These are phyloP conservation scores for Zele albiditarsus DNA, from an alignment of 2,888 invertebrate species.

Conservation along the genomic window DNA sequence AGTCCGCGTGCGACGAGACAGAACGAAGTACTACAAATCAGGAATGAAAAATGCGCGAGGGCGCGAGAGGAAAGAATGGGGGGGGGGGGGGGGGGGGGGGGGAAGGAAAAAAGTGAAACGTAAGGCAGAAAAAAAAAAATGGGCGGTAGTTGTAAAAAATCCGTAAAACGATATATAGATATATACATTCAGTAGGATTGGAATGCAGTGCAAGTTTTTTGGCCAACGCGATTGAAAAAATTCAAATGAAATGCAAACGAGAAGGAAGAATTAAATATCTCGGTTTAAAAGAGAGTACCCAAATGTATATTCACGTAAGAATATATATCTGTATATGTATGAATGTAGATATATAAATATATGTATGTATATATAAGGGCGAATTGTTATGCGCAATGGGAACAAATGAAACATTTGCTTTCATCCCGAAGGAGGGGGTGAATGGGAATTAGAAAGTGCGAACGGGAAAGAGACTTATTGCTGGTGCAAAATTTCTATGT, in stretches of 20 bases:
- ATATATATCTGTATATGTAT: not conserved
- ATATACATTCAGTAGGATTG: slow-evolving; percentile 18
- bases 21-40: slow-evolving; percentile 9
- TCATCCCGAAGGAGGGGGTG: not conserved
- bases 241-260: slow-evolving; percentile 57
- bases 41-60: slow-evolving; percentile 6
- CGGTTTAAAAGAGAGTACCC: slow-evolving; percentile 18
- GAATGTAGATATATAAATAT: slow-evolving; percentile 26
- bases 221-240: slow-evolving; percentile 50
- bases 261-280: slow-evolving; percentile 53
- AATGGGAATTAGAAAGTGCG: not conserved
- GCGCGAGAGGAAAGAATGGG: not conserved
- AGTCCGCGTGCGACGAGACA: slow-evolving; percentile 39
- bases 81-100: not conserved
- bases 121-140: not conserved
- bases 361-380: not conserved
- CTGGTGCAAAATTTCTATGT: not conserved
- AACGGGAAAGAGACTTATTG: not conserved
- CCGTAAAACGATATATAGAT: not conserved
- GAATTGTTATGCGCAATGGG: not conserved
- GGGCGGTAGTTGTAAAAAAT: slow-evolving; percentile 18
- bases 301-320: not conserved
- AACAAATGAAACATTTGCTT: not conserved
- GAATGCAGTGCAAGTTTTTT: slow-evolving; percentile 34
- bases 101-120: not conserved